Evolutionary conservation across 1,140 invertebrate species (phyloP).

Genomic region (Eciton burchellii): DNA sequence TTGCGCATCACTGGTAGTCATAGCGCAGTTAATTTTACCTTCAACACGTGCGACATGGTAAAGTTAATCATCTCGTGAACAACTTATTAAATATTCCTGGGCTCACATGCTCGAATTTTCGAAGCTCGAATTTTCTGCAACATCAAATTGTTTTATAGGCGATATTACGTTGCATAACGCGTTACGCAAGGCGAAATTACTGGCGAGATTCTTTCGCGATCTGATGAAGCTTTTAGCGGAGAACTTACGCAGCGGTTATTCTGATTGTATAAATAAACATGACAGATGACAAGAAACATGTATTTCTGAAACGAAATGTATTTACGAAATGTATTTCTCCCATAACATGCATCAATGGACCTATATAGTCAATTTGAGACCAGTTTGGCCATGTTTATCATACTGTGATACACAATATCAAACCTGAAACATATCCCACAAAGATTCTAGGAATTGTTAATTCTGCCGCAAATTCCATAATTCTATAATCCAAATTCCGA

Average conservation of each 20-base stretch:
- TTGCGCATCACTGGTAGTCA: slow-evolving; percentile 18
- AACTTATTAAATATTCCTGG: slow-evolving; percentile 47
- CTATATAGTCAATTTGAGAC: too few relatives aligned
- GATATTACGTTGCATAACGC: slow-evolving; percentile 47
- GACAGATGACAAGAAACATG: too few relatives aligned
- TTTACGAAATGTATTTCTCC: too few relatives aligned
- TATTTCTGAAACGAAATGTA: too few relatives aligned
- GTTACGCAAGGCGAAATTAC: slow-evolving; percentile 23
- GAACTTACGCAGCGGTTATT: neutral
- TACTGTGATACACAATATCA: too few relatives aligned
- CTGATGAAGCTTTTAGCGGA: slow-evolving; percentile 27
- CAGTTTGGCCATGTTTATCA: too few relatives aligned
- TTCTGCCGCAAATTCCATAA: too few relatives aligned
- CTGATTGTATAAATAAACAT: neutral
- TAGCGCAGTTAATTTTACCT: slow-evolving; percentile 46
- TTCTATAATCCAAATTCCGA: too few relatives aligned
- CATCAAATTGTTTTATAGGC: slow-evolving; percentile 37
- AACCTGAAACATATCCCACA: too few relatives aligned
- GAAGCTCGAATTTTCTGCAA: too few relatives aligned
- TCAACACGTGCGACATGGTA: slow-evolving; percentile 36
- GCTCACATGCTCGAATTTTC: slow-evolving; percentile 47
- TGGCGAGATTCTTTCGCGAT: slow-evolving; percentile 20
- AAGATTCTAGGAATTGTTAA: too few relatives aligned
- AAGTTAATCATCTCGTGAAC: slow-evolving; percentile 60
- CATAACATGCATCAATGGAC: too few relatives aligned